Base-by-base conservation (phyloP, 2,888 invertebrate species). In the Digitonthophagus gazella region DNA sequence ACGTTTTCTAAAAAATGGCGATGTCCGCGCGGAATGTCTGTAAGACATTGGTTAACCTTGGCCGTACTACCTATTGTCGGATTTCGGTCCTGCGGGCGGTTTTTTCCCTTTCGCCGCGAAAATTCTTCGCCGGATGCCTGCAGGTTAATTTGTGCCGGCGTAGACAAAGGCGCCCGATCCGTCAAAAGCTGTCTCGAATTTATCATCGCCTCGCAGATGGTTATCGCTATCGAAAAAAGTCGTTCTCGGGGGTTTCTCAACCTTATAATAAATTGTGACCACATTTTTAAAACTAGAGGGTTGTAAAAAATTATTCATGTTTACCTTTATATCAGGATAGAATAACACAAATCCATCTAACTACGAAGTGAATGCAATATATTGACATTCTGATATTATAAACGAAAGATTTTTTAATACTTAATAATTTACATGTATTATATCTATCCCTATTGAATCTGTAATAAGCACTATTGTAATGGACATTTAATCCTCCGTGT, bases 1-100 rank as follows among this genome's bases (percentile, higher is more conserved):
- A 74, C 71, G 74, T 76, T 75, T 76, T 75, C 75, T 74, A 77
- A 78, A 77, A 77, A 77, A 78, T 76, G 76, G 77, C 78, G 75
- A 75, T 73, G 68, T 74, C 65, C 61, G 66, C 67, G 44, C 71
- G 76, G 77, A 76, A 78, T 77, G 69, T 65, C 71, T 72, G 69
- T 69, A 70, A 65, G 67, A 70, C 67, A 67, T 70, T 67, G 67
- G 67, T 70, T 70, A 67, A 66, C 70, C 70, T 67, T 69, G 70
- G 69, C 19, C 68, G 61, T 18, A 57, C 55, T 64, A 69, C 63
- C 71, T 71, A 71, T 71, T 71, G 71, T 71, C 67, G 54, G 64
- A 69, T 69, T 65, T 69, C 58, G 69, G 58, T 58, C 58, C 58
- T 16, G 58, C 58, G 58, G 16, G 19, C 61, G 61, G n/a, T 15